phyloP scores from a whole-genome alignment of 2,888 invertebrate genomes.

The Lasius fuliginosus region DNA sequence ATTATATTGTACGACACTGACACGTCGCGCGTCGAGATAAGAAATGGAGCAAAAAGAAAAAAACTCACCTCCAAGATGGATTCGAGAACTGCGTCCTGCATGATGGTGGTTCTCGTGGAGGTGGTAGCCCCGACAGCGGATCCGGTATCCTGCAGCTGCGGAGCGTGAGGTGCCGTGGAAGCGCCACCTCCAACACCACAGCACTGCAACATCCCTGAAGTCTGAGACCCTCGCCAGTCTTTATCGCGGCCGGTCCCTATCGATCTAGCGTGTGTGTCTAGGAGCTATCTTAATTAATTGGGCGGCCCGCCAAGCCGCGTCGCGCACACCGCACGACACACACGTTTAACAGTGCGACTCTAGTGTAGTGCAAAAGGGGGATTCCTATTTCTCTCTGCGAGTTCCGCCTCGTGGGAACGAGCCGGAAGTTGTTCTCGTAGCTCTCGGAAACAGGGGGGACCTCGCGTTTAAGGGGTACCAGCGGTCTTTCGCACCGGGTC shows the following conservation, averaged over 20 bases:
- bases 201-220: slow-evolving; percentile 83
- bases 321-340: slow-evolving; percentile 61
- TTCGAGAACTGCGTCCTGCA: slow-evolving; percentile 85
- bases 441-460: slow-evolving; percentile 28
- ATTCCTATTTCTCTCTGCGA: slow-evolving; percentile 58
- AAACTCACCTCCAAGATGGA: slow-evolving; percentile 83
- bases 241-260: slow-evolving; percentile 79
- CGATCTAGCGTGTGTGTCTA: slow-evolving; percentile 78
- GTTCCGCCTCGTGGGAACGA: background rate
- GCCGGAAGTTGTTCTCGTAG: slow-evolving; percentile 31
- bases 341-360: slow-evolving; percentile 62
- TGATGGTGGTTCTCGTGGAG: slow-evolving; percentile 83
- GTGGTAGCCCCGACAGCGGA: slow-evolving; percentile 82
- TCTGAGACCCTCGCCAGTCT: slow-evolving; percentile 75
- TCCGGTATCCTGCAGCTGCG: slow-evolving; percentile 84
- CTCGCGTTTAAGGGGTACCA: slow-evolving; percentile 59
- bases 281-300: slow-evolving; percentile 81
- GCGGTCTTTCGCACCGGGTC: slow-evolving; percentile 32
- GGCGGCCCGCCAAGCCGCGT: slow-evolving; percentile 69
- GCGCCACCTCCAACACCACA: slow-evolving; percentile 86
- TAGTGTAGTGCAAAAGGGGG: slow-evolving; percentile 58
- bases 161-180: slow-evolving; percentile 85
- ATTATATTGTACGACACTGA: background rate
- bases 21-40: background rate
- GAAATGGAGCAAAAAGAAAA: background rate